Percentiles rank a stretch among this genome's conserved stretches.
phyloP scores from a whole-genome alignment of 92 coral and sea anemone species.

The Umimayanthus kanabou region DNA sequence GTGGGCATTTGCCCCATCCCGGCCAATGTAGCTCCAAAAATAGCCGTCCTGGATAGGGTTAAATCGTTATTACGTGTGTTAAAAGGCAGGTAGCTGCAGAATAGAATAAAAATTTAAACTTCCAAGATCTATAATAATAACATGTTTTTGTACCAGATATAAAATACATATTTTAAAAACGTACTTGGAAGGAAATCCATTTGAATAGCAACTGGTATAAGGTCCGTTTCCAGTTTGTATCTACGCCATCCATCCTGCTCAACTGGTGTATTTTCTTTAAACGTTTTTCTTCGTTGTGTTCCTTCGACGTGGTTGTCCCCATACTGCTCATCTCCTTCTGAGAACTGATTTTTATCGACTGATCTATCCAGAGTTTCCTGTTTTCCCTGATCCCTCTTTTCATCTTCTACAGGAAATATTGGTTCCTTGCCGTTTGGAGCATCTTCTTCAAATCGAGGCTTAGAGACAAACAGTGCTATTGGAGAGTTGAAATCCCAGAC shows the following conservation, averaged over 20 bases:
- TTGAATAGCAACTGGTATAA: constrained; percentile 65
- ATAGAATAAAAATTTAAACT: no score
- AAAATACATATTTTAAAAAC: not conserved
- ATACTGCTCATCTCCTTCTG: not conserved
- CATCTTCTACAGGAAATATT: not conserved
- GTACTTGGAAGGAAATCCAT: constrained; percentile 63
- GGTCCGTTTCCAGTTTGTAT: not conserved
- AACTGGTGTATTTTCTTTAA: no score
- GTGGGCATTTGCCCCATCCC: no score
- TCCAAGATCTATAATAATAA: no score
- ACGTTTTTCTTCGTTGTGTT: no score
- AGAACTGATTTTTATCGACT: not conserved
- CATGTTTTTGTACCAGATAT: not conserved
- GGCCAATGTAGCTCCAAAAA: no score
- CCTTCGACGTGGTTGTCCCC: not conserved
- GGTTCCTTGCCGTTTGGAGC: not conserved
- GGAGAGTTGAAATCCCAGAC: constrained; percentile 56
- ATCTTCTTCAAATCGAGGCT: not conserved
- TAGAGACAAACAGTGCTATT: constrained; percentile 66
- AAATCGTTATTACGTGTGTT: no score
- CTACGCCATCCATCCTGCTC: not conserved
- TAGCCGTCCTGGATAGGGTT: no score
- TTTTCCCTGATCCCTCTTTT: not conserved
- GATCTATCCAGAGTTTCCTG: not conserved
- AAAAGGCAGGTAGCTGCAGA: no score